These are phyloP conservation scores for Siniperca obscura DNA, from an alignment of 2,797 vertebrate species.

Conservation along the genomic window DNA sequence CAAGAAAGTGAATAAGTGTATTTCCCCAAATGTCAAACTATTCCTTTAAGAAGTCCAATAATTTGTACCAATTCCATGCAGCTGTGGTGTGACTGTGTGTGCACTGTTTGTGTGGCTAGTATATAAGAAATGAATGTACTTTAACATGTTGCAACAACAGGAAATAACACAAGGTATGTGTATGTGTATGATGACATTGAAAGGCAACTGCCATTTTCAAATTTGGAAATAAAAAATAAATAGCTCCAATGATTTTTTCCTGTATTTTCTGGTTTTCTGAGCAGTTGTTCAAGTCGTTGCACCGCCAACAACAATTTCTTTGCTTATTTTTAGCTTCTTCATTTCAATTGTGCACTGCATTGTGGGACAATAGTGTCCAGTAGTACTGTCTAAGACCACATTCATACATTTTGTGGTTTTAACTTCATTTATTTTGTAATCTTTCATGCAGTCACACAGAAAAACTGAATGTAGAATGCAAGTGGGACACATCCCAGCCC, in stretches of 20 bases:
- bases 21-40: not conserved
- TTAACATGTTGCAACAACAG: not conserved
- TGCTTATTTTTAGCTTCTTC: constrained; percentile 1
- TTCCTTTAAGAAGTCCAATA: not conserved
- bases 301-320: not conserved
- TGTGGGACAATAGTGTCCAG: not conserved
- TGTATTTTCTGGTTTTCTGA: not conserved
- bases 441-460: constrained; percentile 20
- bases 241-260: not conserved
- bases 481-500: constrained; percentile 29
- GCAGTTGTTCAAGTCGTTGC: not conserved
- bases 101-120: not conserved
- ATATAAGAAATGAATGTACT: not conserved
- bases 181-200: not conserved
- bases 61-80: not conserved
- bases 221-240: not conserved
- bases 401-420: constrained; percentile 16
- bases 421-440: constrained; percentile 28
- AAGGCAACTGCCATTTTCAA: not conserved
- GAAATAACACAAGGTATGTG: not conserved
- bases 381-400: not conserved
- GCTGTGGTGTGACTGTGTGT: not conserved
- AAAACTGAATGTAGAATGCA: constrained; percentile 29
- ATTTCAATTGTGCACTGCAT: constrained; percentile 20
- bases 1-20: not conserved